Percentiles rank a stretch among this genome's conserved stretches.
Evolutionary conservation across 64 coral and sea anemone genomes (phyloP).

Genomic region (Stichodactyla mertensii): DNA sequence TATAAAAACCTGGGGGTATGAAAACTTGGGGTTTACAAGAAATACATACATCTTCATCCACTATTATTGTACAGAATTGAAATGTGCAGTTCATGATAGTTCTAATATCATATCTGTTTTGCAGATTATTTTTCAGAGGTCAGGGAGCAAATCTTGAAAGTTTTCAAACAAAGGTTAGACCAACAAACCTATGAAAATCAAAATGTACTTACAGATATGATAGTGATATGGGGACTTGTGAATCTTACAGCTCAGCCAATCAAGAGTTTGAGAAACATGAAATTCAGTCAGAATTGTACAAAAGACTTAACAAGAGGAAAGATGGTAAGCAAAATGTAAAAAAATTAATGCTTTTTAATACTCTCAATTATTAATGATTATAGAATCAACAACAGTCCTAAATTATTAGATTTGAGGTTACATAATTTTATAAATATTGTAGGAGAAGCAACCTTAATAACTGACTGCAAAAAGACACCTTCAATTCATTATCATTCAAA

Average conservation of each 20-base stretch:
- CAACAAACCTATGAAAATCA: not conserved
- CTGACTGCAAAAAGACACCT: not conserved
- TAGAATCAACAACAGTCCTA: no score
- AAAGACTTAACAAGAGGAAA: not conserved
- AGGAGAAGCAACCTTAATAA: not conserved
- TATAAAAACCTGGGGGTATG: no score
- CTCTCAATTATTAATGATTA: not conserved
- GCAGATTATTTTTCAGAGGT: conserved; percentile 69
- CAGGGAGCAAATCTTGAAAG: conserved; percentile 59
- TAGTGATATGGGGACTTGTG: not conserved
- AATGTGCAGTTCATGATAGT: no score
- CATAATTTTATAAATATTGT: not conserved
- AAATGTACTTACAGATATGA: not conserved
- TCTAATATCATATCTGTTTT: not conserved
- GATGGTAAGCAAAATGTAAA: not conserved
- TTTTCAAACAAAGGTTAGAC: conserved; percentile 74
- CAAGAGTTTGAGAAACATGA: not conserved
- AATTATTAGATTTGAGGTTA: no score
- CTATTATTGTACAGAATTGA: no score
- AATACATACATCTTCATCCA: no score
- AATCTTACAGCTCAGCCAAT: not conserved
- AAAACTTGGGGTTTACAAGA: no score
- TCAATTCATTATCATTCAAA: not conserved
- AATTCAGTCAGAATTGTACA: not conserved
- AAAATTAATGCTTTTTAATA: not conserved